phyloP scores from a whole-genome alignment of 2,113 vertebrate genomes.

The Rhynchomys soricoides region DNA sequence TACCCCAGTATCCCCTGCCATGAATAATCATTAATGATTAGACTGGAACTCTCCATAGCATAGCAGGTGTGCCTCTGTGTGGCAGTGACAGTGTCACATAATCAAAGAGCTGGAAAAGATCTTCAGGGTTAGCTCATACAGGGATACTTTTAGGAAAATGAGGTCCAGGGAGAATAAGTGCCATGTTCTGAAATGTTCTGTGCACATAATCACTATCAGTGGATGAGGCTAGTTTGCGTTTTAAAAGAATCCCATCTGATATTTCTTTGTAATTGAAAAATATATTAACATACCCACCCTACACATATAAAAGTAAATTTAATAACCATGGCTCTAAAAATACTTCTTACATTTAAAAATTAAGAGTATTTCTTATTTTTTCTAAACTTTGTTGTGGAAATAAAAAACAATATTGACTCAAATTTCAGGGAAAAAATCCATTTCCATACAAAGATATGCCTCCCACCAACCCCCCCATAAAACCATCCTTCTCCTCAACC shows the following conservation, averaged over 20 bases:
- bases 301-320: background rate
- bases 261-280: conserved; percentile 22
- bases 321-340: background rate
- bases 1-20: conserved; percentile 55
- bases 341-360: conserved; percentile 20
- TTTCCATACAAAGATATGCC: background rate
- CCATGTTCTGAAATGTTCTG: conserved; percentile 36
- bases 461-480: no score
- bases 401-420: background rate
- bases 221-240: background rate
- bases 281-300: conserved; percentile 1
- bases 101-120: conserved; percentile 62
- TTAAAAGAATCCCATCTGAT: conserved; percentile 32
- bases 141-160: conserved; percentile 31
- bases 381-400: background rate
- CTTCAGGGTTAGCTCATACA: background rate
- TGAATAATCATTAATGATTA: conserved; percentile 73
- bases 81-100: conserved; percentile 47
- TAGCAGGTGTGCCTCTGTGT: conserved; percentile 51
- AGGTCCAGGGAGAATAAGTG: conserved; percentile 36
- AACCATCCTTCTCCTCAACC: background rate
- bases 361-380: conserved; percentile 1
- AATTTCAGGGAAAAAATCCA: background rate
- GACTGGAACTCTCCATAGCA: background rate
- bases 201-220: conserved; percentile 27